These are phyloP conservation scores for Polyodon spathula DNA, from an alignment of 2,113 vertebrate genomes.

Conservation along the genomic window DNA sequence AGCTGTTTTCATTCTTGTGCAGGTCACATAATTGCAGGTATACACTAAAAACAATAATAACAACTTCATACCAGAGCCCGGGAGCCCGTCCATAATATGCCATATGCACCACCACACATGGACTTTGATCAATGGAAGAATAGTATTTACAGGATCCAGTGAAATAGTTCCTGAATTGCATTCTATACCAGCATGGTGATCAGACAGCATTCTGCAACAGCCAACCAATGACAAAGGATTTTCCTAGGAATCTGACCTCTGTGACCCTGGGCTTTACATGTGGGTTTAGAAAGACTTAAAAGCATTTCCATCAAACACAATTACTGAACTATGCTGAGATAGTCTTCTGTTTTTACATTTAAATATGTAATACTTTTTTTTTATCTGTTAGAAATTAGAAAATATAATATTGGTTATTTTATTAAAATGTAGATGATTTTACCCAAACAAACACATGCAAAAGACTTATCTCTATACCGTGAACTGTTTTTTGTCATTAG, in stretches of 20 bases:
- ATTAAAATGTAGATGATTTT: too few relatives aligned
- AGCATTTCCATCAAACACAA: not conserved
- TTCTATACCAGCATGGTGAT: constrained; percentile 6
- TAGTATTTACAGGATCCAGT: constrained; percentile 6
- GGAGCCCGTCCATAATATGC: constrained; percentile 13
- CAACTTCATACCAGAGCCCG: not conserved
- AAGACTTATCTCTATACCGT: too few relatives aligned
- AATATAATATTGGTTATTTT: too few relatives aligned
- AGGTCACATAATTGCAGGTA: too few relatives aligned
- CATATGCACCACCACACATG: not conserved
- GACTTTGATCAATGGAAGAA: constrained; percentile 11
- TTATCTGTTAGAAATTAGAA: too few relatives aligned
- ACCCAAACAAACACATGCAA: too few relatives aligned
- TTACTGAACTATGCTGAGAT: not conserved
- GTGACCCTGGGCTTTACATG: not conserved
- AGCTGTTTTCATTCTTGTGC: too few relatives aligned
- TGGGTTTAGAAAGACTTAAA: not conserved
- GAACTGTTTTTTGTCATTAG: too few relatives aligned
- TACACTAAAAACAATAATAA: too few relatives aligned
- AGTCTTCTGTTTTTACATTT: too few relatives aligned
- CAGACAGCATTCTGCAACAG: not conserved
- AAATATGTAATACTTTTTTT: too few relatives aligned
- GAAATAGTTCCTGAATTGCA: constrained; percentile 6
- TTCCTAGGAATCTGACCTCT: not conserved
- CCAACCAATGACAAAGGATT: not conserved